Conservation (phyloP, 2,888 invertebrate genomes). For the Pocota personata region DNA sequence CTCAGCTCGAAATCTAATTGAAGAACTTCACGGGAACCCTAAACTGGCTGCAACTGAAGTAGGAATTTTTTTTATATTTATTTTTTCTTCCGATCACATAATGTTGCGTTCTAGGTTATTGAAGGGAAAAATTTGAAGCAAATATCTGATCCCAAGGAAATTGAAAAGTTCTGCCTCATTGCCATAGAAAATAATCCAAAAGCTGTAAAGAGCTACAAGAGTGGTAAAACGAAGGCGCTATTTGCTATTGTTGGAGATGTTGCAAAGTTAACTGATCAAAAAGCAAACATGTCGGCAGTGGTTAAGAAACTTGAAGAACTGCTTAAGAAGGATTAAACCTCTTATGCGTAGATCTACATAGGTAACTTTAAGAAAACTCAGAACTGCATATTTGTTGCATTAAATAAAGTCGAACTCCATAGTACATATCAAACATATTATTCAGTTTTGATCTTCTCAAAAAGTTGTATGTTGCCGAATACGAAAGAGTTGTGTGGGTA, state of each 20-base stretch:
- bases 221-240: slow-evolving; percentile 88
- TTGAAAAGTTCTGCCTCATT: slow-evolving; percentile 85
- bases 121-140: slow-evolving; percentile 86
- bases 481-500: too few species aligned
- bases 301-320: slow-evolving; percentile 85
- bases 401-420: neutral
- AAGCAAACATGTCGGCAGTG: slow-evolving; percentile 87
- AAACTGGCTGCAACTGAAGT: slow-evolving; percentile 81
- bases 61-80: slow-evolving; percentile 25
- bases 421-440: too few species aligned
- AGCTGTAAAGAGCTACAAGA: slow-evolving; percentile 86
- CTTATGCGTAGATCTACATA: neutral
- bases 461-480: too few species aligned
- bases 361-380: neutral
- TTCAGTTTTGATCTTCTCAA: too few species aligned
- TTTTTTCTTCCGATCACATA: slow-evolving; percentile 77
- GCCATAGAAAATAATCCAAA: slow-evolving; percentile 87
- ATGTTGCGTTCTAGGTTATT: slow-evolving; percentile 84
- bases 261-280: slow-evolving; percentile 85
- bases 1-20: slow-evolving; percentile 84
- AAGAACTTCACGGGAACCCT: slow-evolving; percentile 83
- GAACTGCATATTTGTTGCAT: neutral
- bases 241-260: slow-evolving; percentile 87
- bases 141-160: slow-evolving; percentile 85
- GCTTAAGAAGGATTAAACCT: slow-evolving; percentile 58